Evolutionary conservation across 2,113 vertebrate species (phyloP).

Genomic region (Stigmatopora argus): DNA sequence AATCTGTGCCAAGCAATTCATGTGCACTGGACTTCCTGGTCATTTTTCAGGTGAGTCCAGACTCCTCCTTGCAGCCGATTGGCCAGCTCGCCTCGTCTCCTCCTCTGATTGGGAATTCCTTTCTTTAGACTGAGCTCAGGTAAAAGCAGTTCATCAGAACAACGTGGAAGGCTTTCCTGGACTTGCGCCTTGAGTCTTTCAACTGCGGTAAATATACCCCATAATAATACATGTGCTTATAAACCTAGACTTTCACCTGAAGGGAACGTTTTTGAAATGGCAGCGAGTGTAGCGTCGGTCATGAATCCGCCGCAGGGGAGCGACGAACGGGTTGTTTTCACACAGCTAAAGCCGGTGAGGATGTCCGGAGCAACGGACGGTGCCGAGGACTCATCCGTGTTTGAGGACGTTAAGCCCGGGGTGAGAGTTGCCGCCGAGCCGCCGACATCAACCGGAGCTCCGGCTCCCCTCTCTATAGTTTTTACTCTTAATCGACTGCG

Average conservation of each 20-base stretch:
- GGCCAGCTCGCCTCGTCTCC: not conserved
- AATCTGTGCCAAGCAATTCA: not conserved
- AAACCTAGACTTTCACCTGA: not conserved
- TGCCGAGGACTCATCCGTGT: constrained; percentile 77
- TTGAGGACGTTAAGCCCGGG: constrained; percentile 82
- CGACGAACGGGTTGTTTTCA: constrained; percentile 77
- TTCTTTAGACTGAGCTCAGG: constrained; percentile 73
- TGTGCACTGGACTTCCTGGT: not conserved
- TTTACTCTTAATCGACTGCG: not conserved
- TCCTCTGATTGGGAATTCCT: constrained; percentile 34
- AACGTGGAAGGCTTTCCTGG: constrained; percentile 19
- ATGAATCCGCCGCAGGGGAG: constrained; percentile 63
- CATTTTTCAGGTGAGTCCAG: constrained; percentile 34
- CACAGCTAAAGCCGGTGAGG: constrained; percentile 79
- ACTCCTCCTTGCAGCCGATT: constrained; percentile 19
- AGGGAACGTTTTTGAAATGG: constrained; percentile 62
- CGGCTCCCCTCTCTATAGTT: not conserved
- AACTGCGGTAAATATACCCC: constrained; percentile 4
- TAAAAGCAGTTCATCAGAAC: constrained; percentile 66
- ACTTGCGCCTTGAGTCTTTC: not conserved
- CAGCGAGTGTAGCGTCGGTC: constrained; percentile 70
- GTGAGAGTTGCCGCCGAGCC: constrained; percentile 44
- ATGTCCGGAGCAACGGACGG: constrained; percentile 74
- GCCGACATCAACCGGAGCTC: constrained; percentile 8
- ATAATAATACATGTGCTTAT: not conserved